Base-by-base conservation (phyloP, 2,113 vertebrate genomes). In the Marmota monax region DNA sequence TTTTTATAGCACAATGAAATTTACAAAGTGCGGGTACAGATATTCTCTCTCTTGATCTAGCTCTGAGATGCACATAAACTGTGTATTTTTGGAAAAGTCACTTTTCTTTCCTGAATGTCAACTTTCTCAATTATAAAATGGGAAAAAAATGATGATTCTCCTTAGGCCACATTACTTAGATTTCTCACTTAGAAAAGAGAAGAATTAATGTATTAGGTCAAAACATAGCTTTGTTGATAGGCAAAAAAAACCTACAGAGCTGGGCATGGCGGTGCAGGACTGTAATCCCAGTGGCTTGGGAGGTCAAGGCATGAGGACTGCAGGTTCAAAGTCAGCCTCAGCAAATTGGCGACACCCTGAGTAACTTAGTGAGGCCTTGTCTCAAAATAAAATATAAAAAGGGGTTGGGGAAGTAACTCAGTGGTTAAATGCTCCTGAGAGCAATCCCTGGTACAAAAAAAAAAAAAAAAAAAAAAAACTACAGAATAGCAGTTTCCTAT, bases 1-100 rank as follows among this genome's bases (percentile, higher is more conserved):
- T 88, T 93, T 82, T 51, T 72, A 90, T 67, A 90, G 72, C 32
- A 29, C 70, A 51, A 39, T 70, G 73, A 78, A 82, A 83, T 94
- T 94, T 90, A 96, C 48, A 48, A 92, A 69, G 56, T 78, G 11
- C 20, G 29, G 32, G 51, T 69, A 39, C 48, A 92, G 45, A 23
- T 56, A 29, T 4, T 32, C 2, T 56, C 53, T 84, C 23, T 83
- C 61, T 92, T 89, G 27, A 61, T 84, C 4, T 56, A 10, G 63
- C 37, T 87, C 27, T 89, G 77, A 92, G 83, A 91, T 85, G 27
- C 12, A 74, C 3, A 48, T 17, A 67, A 45, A 17, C 14, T n/a
- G 5, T 58, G 7, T 84, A 67, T 84, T 51, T 53, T 89, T 77
- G 61, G 74, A 90, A 83, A 89, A 94, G 16, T 63, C 13, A 90